Evolutionary conservation across 1,140 invertebrate genomes (phyloP), one percentile per base, ranked within the genome.

Genomic region (Danaus melanippus): DNA sequence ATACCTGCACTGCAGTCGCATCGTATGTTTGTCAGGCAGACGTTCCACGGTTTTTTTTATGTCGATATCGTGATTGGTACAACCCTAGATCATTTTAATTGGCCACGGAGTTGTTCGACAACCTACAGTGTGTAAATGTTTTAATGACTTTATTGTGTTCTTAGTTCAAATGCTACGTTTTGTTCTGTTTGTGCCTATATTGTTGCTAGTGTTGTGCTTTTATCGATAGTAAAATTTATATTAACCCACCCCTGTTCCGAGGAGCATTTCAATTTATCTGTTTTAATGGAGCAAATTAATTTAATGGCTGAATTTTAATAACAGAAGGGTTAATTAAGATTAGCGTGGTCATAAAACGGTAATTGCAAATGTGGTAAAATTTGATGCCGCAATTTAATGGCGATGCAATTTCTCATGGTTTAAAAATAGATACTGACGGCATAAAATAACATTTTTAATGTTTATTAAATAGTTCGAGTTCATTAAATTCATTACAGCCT

Each of bases 1-100:
- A 79, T 74, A 66, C 75, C 53, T 79, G 72, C 75, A 74, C 79
- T 69, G 71, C 66, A 76, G 64, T 79, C 71, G 67, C 60, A 50
- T 68, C 67, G 66, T 64, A 72, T 82, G 70, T 74, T 73, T 69
- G 70, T 79, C 76, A 69, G 48, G 63, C 50, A 51, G 56, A 59
- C 59, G 21, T 32, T 53, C 58, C 55, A 53, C 46, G 64, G 53
- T 69, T 74, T 76, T 72, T 72, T 32, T 32, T 32, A 7, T 32
- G 74, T 79, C 76, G 78, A 76, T 74, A 74, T 59, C 46, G 45
- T 58, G 56, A 71, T 67, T 71, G 63, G 67, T 46, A 52, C 74
- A 74, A 74, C 72, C 71, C 72, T 78, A 72, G 64, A 67, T 68
- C 60, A 62, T 69, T 78, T 75, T 80, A 80, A 78, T 78, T 78